Base-by-base conservation (phyloP, 2,888 invertebrate genomes). In the Bhutanitis thaidina region DNA sequence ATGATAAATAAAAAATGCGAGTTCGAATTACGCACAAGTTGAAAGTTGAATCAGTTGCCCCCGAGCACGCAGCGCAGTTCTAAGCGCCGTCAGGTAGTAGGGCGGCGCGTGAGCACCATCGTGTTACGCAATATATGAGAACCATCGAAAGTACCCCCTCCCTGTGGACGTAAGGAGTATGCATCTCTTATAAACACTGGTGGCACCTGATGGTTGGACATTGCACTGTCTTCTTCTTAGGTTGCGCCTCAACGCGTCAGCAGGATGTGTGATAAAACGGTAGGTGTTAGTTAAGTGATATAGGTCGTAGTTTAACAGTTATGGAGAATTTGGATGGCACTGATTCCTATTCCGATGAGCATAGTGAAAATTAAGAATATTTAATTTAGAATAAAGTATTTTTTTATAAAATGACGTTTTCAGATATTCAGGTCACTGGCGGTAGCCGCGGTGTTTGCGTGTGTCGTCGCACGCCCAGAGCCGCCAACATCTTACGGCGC, bases 401-500 rank as follows among this genome's bases (percentile, higher is more conserved):
- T 32, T 32, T 12, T 12, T 12, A n/a, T 4, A 32, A 36, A 7
- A 20, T 80, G 69, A 79, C 10, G 12, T 34, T 77, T 74, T 69
- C 87, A 89, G 90, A 80, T 88, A 69, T 73, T 87, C 69, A 82
- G 80, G 69, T 77, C 82, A 44, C 64, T 86, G 77, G 77, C 80
- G 71, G 71, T 79, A 70, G 81, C 76, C 70, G 86, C 71, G 76
- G 79, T 74, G 69, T 77, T 74, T 66, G 90, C 65, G 49, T 85
- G 74, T 75, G 90, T 69, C 53, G 74, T 67, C 47, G 91, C 87
- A 57, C 87, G 90, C 55, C 92, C 91, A 29, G 92, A 91, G 72
- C 90, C 91, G 2, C 91, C 91, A 13, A 73, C 83, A 39, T 87
- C 86, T 27, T 93, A 93, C 71, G 91, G 92, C 37, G 90, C 92